phyloP scores from a whole-genome alignment of 1,140 invertebrate genomes.

The Penaeus chinensis region DNA sequence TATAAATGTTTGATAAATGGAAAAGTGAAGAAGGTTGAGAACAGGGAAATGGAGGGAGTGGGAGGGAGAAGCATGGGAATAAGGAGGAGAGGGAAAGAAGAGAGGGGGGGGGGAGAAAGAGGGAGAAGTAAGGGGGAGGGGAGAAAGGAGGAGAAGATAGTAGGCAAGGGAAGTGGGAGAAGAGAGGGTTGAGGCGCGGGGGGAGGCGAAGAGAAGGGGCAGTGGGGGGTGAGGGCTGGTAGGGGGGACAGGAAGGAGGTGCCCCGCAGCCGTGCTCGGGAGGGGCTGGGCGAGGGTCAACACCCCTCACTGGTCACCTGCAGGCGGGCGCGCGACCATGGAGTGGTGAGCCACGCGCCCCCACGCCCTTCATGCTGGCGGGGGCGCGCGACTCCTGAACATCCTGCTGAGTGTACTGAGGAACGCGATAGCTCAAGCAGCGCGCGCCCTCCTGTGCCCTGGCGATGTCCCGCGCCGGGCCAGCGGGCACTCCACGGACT shows the following conservation, averaged over 20 bases:
- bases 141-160: background rate
- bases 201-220: background rate
- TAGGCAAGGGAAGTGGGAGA: too few species aligned
- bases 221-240: background rate
- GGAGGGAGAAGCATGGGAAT: background rate
- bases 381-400: too few species aligned
- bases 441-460: slow-evolving; percentile 1
- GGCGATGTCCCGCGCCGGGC: slow-evolving; percentile 19
- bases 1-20: background rate
- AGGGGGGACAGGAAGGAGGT: too few species aligned
- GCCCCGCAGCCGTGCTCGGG: background rate
- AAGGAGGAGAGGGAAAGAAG: background rate
- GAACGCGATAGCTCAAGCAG: background rate
- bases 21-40: background rate
- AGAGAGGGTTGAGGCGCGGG: background rate
- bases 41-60: background rate
- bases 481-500: slow-evolving; percentile 23
- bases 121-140: background rate
- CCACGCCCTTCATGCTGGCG: too few species aligned
- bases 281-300: background rate
- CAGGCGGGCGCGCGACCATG: background rate
- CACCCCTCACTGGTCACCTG: slow-evolving; percentile 5
- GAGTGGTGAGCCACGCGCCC: too few species aligned
- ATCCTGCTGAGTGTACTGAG: too few species aligned
- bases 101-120: background rate